A percentile compares a stretch with the other conserved stretches of the same genome.
Evolutionary conservation across 64 coral and sea anemone genomes (phyloP).

Genomic region (Stylophora pistillata): DNA sequence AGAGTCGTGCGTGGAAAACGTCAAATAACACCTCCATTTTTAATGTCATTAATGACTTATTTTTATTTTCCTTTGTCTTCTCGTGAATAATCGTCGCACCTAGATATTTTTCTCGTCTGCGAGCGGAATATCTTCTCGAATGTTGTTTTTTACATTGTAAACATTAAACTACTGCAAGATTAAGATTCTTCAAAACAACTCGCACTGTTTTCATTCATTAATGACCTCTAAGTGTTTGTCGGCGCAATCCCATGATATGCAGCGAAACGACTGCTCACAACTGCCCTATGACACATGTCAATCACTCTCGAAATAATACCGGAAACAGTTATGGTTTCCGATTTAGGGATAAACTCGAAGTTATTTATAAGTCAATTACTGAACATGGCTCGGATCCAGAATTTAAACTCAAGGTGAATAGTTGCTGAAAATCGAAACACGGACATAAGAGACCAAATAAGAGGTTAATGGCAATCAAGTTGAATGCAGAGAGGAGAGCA

Average conservation of each 20-base stretch:
- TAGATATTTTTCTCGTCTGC: not conserved
- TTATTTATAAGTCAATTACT: conserved; percentile 55
- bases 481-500: too few relatives aligned
- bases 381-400: conserved; percentile 21
- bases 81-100: not conserved
- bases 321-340: conserved; percentile 43
- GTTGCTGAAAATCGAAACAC: not conserved
- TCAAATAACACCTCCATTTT: conserved; percentile 6
- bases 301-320: not conserved
- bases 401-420: not conserved
- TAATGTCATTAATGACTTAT: conserved; percentile 5
- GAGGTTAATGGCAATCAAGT: not conserved
- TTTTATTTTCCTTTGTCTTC: not conserved
- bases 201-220: not conserved
- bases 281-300: conserved; percentile 3
- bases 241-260: not conserved
- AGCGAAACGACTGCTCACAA: not conserved
- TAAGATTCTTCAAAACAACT: not conserved
- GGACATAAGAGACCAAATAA: not conserved
- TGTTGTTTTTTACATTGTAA: not conserved
- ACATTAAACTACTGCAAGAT: not conserved
- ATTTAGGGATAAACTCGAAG: not conserved
- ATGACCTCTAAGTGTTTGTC: not conserved
- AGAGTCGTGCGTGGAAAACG: not conserved
- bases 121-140: not conserved